phyloP scores from a whole-genome alignment of 2,113 vertebrate genomes.

The Oryzias melastigma region DNA sequence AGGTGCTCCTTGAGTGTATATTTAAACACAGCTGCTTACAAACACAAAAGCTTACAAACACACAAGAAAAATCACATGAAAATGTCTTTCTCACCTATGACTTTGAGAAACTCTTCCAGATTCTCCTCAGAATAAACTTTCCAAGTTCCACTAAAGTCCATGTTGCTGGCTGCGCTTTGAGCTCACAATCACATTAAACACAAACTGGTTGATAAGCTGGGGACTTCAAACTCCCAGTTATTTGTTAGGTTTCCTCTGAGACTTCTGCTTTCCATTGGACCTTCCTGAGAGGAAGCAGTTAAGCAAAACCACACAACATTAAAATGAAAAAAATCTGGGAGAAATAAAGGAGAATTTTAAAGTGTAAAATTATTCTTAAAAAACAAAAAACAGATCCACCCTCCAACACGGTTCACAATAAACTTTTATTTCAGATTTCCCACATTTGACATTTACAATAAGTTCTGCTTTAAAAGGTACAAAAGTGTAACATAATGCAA shows the following conservation, averaged over 20 bases:
- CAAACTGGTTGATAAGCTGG: constrained; percentile 55
- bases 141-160: constrained; percentile 85
- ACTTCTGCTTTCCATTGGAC: background rate
- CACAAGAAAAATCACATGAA: background rate
- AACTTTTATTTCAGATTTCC: constrained; percentile 48
- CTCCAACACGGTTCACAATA: constrained; percentile 6
- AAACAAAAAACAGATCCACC: no score
- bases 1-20: constrained; percentile 68
- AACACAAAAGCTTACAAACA: accelerated
- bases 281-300: background rate
- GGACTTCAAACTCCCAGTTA: constrained; percentile 68
- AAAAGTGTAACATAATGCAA: constrained; percentile 35
- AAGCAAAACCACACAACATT: background rate
- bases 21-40: accelerated
- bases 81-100: constrained; percentile 72
- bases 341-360: no score
- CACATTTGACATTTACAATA: constrained; percentile 20
- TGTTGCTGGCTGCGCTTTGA: constrained; percentile 27
- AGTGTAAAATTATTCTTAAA: no score
- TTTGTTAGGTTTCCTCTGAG: constrained; percentile 42
- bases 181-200: background rate
- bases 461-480: constrained; percentile 19
- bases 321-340: background rate
- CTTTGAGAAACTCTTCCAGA: constrained; percentile 79
- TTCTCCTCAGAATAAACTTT: constrained; percentile 83